Evolutionary conservation across 2,113 vertebrate species (phyloP).

Genomic region (Phalacrocorax pelagicus): DNA sequence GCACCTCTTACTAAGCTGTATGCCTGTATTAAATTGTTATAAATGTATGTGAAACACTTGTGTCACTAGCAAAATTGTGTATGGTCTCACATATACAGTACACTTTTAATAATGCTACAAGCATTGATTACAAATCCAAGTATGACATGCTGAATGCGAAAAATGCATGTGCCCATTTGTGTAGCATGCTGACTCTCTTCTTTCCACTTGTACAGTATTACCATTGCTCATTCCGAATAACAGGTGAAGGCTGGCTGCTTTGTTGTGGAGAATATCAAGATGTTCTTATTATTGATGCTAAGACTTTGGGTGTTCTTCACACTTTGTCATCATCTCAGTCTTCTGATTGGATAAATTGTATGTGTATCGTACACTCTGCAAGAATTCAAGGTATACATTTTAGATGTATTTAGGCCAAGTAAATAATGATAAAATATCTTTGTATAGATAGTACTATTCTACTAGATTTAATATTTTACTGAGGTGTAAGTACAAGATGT

Average conservation of each 20-base stretch:
- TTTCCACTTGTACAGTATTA: slow-evolving; percentile 73
- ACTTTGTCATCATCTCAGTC: slow-evolving; percentile 66
- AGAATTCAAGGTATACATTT: slow-evolving; percentile 78
- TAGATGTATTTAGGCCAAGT: background rate
- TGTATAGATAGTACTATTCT: background rate
- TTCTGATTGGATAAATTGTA: slow-evolving; percentile 79
- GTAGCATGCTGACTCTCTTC: background rate
- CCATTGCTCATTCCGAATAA: slow-evolving; percentile 80
- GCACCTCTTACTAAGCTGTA: background rate
- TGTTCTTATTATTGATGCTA: slow-evolving; percentile 79
- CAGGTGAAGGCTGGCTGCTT: slow-evolving; percentile 81
- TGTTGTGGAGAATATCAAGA: slow-evolving; percentile 83
- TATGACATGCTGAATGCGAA: background rate
- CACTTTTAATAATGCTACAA: background rate
- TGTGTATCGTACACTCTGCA: slow-evolving; percentile 77
- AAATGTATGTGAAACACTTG: background rate
- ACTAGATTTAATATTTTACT: background rate
- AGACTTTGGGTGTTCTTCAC: slow-evolving; percentile 71
- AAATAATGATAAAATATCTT: background rate
- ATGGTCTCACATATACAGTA: background rate
- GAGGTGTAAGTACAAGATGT: background rate
- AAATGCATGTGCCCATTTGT: background rate
- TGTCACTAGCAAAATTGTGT: background rate
- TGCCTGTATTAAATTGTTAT: background rate
- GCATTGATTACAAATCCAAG: background rate